Evolutionary conservation across 1,140 invertebrate genomes (phyloP).

Genomic region (Oreohelix idahoensis): DNA sequence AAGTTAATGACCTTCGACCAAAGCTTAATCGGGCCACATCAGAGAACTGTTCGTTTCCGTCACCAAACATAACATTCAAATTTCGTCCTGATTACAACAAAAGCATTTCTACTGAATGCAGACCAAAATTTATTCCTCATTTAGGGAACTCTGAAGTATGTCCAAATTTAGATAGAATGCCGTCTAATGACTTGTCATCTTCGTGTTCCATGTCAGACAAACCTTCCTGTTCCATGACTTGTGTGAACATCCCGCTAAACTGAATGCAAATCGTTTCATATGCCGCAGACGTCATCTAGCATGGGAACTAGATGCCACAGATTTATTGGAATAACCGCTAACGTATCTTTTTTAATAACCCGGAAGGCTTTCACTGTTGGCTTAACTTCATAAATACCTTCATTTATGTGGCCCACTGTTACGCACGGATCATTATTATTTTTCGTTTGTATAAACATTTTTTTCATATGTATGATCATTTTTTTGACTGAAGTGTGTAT

Average conservation of each 20-base stretch:
- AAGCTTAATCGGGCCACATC: neutral
- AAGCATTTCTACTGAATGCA: neutral
- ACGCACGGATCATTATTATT: no score
- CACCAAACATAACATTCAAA: neutral
- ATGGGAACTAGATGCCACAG: no score
- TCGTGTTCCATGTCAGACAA: neutral
- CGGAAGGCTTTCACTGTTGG: no score
- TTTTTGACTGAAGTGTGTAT: no score
- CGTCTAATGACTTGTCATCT: constrained; percentile 10
- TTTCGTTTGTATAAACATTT: no score
- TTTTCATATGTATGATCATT: no score
- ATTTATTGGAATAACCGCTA: no score
- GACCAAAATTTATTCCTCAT: neutral
- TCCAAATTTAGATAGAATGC: neutral
- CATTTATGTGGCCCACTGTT: no score
- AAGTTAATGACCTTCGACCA: neutral
- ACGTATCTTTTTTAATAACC: no score
- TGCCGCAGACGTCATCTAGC: no score
- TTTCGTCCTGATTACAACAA: neutral
- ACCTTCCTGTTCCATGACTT: neutral
- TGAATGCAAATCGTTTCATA: neutral
- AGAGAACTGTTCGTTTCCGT: neutral
- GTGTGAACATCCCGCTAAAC: constrained; percentile 5
- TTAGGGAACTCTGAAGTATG: neutral
- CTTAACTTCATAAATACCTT: no score